A percentile compares a stretch with the other conserved stretches of the same genome.
Conservation (phyloP, 2,797 vertebrate genomes). For the Lophotriccus pileatus region DNA sequence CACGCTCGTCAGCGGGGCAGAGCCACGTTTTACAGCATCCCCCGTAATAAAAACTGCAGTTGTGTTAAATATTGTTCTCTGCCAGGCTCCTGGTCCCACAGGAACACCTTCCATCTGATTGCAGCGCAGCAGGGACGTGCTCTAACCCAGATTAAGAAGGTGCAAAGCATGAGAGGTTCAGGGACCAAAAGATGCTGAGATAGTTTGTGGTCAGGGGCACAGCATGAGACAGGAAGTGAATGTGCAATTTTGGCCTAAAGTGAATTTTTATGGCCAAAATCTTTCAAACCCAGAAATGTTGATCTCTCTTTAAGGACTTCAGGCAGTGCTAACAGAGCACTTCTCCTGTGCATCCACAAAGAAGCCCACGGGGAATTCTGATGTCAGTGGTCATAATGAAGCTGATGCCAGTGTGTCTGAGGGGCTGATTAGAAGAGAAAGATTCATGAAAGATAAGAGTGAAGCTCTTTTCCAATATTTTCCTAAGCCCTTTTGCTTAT, state of each 20-base stretch:
- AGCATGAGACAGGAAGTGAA: neutral
- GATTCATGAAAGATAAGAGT: conserved; percentile 37
- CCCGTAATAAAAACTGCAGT: neutral
- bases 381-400: neutral
- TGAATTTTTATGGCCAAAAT: neutral
- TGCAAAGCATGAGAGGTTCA: neutral
- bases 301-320: neutral
- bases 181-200: neutral
- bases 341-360: neutral
- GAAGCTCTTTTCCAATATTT: conserved; percentile 34
- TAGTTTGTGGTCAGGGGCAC: neutral
- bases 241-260: neutral
- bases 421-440: conserved; percentile 29
- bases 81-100: neutral
- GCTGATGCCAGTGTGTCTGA: conserved; percentile 43
- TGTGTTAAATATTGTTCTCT: neutral
- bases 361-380: neutral
- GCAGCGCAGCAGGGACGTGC: neutral
- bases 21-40: fast-evolving
- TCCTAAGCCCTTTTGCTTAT: conserved; percentile 27
- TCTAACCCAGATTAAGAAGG: neutral
- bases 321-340: neutral
- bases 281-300: neutral
- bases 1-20: fast-evolving
- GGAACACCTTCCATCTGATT: neutral